A percentile compares a stretch with the other conserved stretches of the same genome.
Conservation (phyloP, 2,113 vertebrate species). For the Sturnus vulgaris region DNA sequence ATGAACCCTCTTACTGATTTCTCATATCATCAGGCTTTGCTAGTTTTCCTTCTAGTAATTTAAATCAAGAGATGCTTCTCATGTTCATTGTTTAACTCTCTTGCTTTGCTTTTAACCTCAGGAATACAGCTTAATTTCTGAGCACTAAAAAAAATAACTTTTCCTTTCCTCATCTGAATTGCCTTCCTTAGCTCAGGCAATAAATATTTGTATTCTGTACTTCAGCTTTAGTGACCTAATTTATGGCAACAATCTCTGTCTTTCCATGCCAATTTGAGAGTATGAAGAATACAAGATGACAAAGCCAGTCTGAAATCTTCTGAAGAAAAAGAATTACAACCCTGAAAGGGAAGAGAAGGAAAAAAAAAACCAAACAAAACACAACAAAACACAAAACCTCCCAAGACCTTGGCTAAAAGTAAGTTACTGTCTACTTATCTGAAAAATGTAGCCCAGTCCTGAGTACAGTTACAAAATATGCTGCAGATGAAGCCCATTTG, state of each 20-base stretch:
- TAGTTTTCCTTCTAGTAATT: background rate
- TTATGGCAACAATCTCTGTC: conserved; percentile 48
- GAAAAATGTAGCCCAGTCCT: background rate
- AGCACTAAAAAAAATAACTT: background rate
- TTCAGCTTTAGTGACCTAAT: conserved; percentile 67
- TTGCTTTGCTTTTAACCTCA: background rate
- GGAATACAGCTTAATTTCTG: background rate
- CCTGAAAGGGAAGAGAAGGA: background rate
- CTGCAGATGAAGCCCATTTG: conserved; percentile 41
- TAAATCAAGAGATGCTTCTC: background rate
- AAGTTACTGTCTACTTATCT: conserved; percentile 1
- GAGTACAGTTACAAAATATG: background rate
- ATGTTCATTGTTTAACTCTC: background rate
- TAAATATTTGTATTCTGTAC: conserved; percentile 51
- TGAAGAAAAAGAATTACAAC: conserved; percentile 40
- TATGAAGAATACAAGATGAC: conserved; percentile 42
- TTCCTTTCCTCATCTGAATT: background rate
- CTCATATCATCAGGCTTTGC: background rate
- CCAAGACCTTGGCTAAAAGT: conserved; percentile 38
- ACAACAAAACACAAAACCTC: background rate
- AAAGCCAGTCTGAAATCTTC: conserved; percentile 44
- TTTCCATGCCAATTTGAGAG: conserved; percentile 42
- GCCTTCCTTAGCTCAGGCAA: background rate
- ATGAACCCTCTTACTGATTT: background rate
- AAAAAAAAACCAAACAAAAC: background rate